Percentiles rank a stretch among this genome's conserved stretches.
These are phyloP conservation scores for Sarcophaga variegata DNA, from an alignment of 2,888 invertebrate genomes.

Conservation along the genomic window DNA sequence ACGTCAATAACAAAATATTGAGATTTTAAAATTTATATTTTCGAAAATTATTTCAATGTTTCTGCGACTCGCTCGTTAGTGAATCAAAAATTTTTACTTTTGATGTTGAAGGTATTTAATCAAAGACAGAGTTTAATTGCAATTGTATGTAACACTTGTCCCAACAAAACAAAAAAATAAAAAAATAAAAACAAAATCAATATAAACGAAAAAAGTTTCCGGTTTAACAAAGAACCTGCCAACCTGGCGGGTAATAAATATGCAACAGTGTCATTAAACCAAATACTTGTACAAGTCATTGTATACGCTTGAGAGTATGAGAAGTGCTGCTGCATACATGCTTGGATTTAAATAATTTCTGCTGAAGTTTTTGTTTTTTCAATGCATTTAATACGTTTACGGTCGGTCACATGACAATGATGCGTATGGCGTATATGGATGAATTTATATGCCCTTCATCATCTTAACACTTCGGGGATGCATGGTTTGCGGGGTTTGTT, in stretches of 20 bases:
- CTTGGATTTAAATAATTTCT: too few relatives aligned
- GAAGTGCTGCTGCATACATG: too few relatives aligned
- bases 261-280: constrained; percentile 57
- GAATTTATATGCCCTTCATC: too few relatives aligned
- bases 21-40: background rate
- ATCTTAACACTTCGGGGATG: too few relatives aligned
- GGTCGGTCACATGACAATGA: constrained; percentile 40
- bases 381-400: constrained; percentile 42
- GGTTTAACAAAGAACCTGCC: constrained; percentile 35
- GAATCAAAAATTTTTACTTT: constrained; percentile 3
- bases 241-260: constrained; percentile 50
- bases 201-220: constrained; percentile 31
- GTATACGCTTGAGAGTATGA: background rate
- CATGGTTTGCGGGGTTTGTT: too few relatives aligned
- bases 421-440: constrained; percentile 11
- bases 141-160: constrained; percentile 35
- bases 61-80: background rate
- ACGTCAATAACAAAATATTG: constrained; percentile 4
- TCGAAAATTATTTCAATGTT: background rate
- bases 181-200: background rate
- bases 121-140: constrained; percentile 25
- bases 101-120: constrained; percentile 12
- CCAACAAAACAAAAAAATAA: constrained; percentile 16
- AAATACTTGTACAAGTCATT: constrained; percentile 14
- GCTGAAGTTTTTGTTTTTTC: constrained; percentile 14